A percentile compares a stretch with the other conserved stretches of the same genome.
These are phyloP conservation scores for Drosophila pruinosa DNA, from an alignment of 1,140 invertebrate genomes.

Conservation along the genomic window DNA sequence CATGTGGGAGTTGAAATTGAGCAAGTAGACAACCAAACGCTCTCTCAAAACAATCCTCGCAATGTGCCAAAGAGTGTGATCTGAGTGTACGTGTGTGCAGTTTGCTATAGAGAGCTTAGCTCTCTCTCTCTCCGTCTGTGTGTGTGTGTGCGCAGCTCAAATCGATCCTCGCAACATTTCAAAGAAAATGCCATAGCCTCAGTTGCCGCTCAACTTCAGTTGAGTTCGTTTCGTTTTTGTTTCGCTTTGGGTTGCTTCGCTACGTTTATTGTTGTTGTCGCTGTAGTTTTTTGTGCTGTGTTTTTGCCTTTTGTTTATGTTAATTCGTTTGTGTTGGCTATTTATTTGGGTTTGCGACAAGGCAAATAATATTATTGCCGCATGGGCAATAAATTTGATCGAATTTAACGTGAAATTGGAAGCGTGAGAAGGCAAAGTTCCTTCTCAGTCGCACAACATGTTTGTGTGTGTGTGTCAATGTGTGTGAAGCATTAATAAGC, in stretches of 20 bases:
- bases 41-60: slow-evolving; percentile 3
- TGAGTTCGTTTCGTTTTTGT: slow-evolving; percentile 26
- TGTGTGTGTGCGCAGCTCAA: slow-evolving; percentile 7
- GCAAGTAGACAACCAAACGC: not conserved
- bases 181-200: not conserved
- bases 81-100: not conserved
- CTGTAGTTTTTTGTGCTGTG: slow-evolving; percentile 20
- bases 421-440: slow-evolving; percentile 64
- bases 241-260: slow-evolving; percentile 3
- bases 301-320: slow-evolving; percentile 64
- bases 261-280: slow-evolving; percentile 12
- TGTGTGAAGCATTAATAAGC: slow-evolving; percentile 61
- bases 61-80: not conserved
- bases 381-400: slow-evolving; percentile 61
- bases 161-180: slow-evolving; percentile 4
- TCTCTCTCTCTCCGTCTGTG: not conserved
- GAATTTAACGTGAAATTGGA: slow-evolving; percentile 58
- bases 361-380: slow-evolving; percentile 42
- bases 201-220: slow-evolving; percentile 52
- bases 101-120: not conserved
- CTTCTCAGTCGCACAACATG: slow-evolving; percentile 12
- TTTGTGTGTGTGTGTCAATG: slow-evolving; percentile 5
- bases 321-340: slow-evolving; percentile 60
- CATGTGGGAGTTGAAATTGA: slow-evolving; percentile 29
- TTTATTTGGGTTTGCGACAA: slow-evolving; percentile 46